Percentiles rank a stretch among this genome's conserved stretches.
phyloP scores from a whole-genome alignment of 2,113 vertebrate species.

The Heteronetta atricapilla region DNA sequence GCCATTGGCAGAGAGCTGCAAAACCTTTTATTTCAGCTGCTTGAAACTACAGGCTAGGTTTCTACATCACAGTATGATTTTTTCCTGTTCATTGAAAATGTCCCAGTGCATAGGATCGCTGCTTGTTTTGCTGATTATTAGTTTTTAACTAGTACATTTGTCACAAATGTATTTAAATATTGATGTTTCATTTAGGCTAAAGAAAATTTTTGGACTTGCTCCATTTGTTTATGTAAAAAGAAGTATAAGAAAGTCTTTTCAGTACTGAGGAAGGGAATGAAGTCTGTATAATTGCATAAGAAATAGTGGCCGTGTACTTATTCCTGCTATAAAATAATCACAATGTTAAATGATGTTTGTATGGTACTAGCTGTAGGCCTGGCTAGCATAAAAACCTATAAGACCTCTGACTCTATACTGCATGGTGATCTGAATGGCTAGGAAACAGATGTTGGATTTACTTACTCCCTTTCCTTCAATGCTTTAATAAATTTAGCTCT shows the following conservation, averaged over 20 bases:
- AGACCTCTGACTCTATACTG: not conserved
- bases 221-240: not conserved
- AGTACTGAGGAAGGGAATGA: not conserved
- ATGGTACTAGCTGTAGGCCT: not conserved
- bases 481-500: not conserved
- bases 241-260: not conserved
- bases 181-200: not conserved
- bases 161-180: not conserved
- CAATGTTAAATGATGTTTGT: not conserved
- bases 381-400: not conserved
- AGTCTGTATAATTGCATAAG: not conserved
- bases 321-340: not conserved
- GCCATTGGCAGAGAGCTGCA: not conserved
- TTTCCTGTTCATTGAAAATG: not conserved
- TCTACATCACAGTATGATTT: not conserved
- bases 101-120: not conserved
- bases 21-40: not conserved
- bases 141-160: not conserved
- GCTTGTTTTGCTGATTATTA: not conserved
- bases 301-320: not conserved
- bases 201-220: not conserved
- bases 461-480: not conserved
- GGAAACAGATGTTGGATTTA: constrained; percentile 50
- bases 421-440: not conserved
- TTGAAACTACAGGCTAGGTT: not conserved